These are phyloP conservation scores for Habropoda laboriosa DNA, from an alignment of 1,140 invertebrate genomes.

Conservation along the genomic window DNA sequence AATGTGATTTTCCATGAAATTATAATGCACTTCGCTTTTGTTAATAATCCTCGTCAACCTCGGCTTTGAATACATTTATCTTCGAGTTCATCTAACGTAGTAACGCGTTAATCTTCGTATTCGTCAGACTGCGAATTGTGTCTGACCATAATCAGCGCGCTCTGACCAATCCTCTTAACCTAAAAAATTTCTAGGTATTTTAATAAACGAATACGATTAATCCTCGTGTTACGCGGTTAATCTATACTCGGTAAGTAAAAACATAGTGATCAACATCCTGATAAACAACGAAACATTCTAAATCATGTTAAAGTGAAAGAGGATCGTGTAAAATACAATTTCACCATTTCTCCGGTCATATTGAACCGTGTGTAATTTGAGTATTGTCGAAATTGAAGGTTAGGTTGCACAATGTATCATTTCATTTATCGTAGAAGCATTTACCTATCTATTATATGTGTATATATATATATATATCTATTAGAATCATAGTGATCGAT, in stretches of 20 bases:
- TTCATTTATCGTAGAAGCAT: background rate
- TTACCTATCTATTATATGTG: background rate
- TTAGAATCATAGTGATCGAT: too few relatives aligned
- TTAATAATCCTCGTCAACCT: slow-evolving; percentile 1
- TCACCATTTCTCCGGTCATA: too few relatives aligned
- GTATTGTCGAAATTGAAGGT: too few relatives aligned
- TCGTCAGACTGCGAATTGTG: background rate
- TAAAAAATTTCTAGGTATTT: background rate
- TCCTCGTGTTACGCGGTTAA: too few relatives aligned
- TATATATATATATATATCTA: background rate
- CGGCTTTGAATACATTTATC: background rate
- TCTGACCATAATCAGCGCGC: slow-evolving; percentile 3
- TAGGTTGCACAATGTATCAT: too few relatives aligned
- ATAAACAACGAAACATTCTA: too few relatives aligned
- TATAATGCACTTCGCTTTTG: background rate
- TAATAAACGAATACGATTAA: too few relatives aligned
- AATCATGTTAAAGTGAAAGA: too few relatives aligned
- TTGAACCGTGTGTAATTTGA: too few relatives aligned
- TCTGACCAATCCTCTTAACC: background rate
- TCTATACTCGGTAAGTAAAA: too few relatives aligned
- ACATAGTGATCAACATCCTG: too few relatives aligned
- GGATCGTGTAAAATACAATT: too few relatives aligned
- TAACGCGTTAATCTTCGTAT: background rate
- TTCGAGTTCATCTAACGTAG: background rate
- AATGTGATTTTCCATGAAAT: slow-evolving; percentile 14